phyloP scores from a whole-genome alignment of 2,113 vertebrate genomes.

The Chaetodon trifascialis region DNA sequence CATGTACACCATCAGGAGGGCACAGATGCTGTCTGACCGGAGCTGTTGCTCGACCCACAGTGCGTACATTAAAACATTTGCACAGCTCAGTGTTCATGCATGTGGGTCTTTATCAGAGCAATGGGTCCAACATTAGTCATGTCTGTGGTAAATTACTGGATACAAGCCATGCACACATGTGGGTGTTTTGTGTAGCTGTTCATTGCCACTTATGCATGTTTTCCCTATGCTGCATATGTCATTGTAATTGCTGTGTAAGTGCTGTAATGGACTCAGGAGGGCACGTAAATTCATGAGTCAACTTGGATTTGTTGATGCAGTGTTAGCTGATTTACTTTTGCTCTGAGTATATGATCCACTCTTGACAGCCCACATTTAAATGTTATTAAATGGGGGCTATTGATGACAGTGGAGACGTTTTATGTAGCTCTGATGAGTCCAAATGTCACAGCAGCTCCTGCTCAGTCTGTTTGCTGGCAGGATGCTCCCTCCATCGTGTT shows the following conservation, averaged over 20 bases:
- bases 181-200: conserved; percentile 51
- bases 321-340: conserved; percentile 23
- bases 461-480: conserved; percentile 11
- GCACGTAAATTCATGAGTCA: conserved; percentile 37
- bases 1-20: background rate
- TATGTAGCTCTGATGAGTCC: conserved; percentile 50
- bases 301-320: conserved; percentile 6
- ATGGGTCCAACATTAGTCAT: background rate
- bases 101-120: conserved; percentile 9
- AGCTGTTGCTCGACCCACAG: conserved; percentile 38
- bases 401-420: conserved; percentile 39
- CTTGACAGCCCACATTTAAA: conserved; percentile 63
- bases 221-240: conserved; percentile 31
- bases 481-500: conserved; percentile 23
- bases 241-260: conserved; percentile 53
- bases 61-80: background rate
- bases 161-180: conserved; percentile 42
- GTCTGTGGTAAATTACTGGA: conserved; percentile 41
- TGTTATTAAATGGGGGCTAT: conserved; percentile 44
- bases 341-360: conserved; percentile 45
- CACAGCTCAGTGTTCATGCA: background rate
- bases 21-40: conserved; percentile 38
- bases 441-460: conserved; percentile 33
- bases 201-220: conserved; percentile 45
- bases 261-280: conserved; percentile 38